Evolutionary conservation across 2,113 vertebrate species (phyloP), one percentile per base, ranked within the genome.

Genomic region (Thunnus thynnus): DNA sequence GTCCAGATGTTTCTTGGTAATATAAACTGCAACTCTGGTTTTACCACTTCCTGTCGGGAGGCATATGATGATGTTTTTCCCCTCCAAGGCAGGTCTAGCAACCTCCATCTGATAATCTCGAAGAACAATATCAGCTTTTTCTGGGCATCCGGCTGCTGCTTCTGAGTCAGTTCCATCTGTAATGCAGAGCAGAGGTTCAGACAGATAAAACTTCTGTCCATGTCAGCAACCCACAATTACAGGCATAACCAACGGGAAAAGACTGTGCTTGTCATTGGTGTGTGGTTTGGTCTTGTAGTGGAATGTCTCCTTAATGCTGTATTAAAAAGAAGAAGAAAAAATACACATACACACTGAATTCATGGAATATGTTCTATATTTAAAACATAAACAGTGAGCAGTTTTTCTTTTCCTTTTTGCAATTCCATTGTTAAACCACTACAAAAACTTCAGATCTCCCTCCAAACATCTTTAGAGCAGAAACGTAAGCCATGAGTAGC

Each of bases 21-120:
- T 95, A 84, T 97, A 99, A 83, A 99, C 97, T 2, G 97, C 97
- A 41, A 98, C 97, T 89, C 97, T 95, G 80, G 98, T 99, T 96
- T 99, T 99, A 87, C 98, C 98, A 68, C 96, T 97, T 92, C 98
- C 98, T 52, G 98, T 99, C 2, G 98, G 98, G 63, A 99, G 96
- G 93, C 98, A 99, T 86, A 99, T 93, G 62, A 98, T 97, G 88
- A 98, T 93, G 91, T 99, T 99, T 89, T 98, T 95, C 68, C 97
- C 97, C 79, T 97, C 95, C 86, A 99, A 84, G 64, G 97, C 97
- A 76, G 96, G 97, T 50, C 80, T 86, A 44, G 97, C 97, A 9
- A 98, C 97, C 67, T 98, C 97, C 95, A 94, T 94, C 91, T 99
- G 98, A 92, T 98, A 99, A 89, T 97, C 93, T 76, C 97, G 94